Percentiles rank a stretch among this genome's conserved stretches.
phyloP scores from a whole-genome alignment of 2,888 invertebrate genomes.

The Lasioglossum marginatum region DNA sequence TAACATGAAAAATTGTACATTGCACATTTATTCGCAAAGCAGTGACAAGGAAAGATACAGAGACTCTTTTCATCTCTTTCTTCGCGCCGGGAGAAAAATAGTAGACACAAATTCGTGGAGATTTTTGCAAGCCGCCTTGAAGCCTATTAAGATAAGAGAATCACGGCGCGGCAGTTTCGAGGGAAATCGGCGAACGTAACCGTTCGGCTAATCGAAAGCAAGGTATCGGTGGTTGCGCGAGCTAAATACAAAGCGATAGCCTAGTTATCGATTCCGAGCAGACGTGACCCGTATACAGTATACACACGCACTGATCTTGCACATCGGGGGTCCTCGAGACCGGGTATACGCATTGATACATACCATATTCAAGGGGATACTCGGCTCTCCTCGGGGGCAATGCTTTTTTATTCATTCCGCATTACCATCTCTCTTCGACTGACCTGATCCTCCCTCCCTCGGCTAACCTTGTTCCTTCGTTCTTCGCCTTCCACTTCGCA shows the following conservation, averaged over 20 bases:
- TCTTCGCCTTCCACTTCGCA: conserved; percentile 73
- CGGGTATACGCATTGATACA: background rate
- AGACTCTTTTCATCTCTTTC: background rate
- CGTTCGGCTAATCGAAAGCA: conserved; percentile 36
- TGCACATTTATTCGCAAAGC: too few species aligned
- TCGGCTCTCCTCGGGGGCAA: conserved; percentile 18
- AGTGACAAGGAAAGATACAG: too few species aligned
- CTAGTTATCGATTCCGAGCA: conserved; percentile 20
- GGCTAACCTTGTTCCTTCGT: conserved; percentile 35
- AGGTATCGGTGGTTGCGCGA: conserved; percentile 1
- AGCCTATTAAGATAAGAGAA: conserved; percentile 8
- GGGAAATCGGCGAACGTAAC: conserved; percentile 15
- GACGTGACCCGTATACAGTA: conserved; percentile 26
- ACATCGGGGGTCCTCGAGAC: background rate
- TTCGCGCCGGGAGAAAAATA: background rate
- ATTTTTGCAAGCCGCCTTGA: background rate
- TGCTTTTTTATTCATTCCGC: conserved; percentile 64
- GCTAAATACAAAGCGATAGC: conserved; percentile 18
- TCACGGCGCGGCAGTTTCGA: background rate
- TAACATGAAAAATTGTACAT: too few species aligned
- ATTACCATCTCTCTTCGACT: conserved; percentile 41
- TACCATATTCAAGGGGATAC: conserved; percentile 16
- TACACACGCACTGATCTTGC: conserved; percentile 1
- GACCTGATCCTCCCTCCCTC: conserved; percentile 13
- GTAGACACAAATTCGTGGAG: background rate